Percentiles rank a stretch among this genome's conserved stretches.
These are phyloP conservation scores for Sinosuthora webbiana DNA, from an alignment of 2,113 vertebrate species.

Conservation along the genomic window DNA sequence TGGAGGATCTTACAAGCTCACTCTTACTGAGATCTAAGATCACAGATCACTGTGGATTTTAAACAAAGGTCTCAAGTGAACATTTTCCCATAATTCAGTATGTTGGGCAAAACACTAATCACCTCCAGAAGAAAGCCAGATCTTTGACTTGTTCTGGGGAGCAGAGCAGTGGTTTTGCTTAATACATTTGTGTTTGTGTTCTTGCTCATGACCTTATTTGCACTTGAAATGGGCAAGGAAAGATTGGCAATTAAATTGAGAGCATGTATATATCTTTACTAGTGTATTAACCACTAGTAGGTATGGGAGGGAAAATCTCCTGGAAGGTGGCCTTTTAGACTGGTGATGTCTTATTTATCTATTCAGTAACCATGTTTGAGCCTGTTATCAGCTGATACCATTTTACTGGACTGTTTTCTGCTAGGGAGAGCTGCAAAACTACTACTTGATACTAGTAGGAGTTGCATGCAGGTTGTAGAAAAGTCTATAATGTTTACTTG, in stretches of 20 bases:
- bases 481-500: slow-evolving; percentile 55
- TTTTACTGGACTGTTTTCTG: slow-evolving; percentile 38
- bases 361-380: neutral
- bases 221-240: slow-evolving; percentile 40
- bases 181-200: slow-evolving; percentile 9
- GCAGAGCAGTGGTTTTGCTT: slow-evolving; percentile 24
- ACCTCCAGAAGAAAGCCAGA: neutral
- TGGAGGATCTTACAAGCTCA: slow-evolving; percentile 90
- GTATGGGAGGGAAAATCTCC: neutral
- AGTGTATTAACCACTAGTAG: slow-evolving; percentile 38
- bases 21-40: slow-evolving; percentile 92
- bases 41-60: neutral
- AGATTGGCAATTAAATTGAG: neutral
- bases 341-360: slow-evolving; percentile 27
- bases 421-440: slow-evolving; percentile 10
- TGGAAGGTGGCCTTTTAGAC: slow-evolving; percentile 42
- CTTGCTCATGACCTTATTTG: slow-evolving; percentile 36
- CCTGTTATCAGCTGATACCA: neutral
- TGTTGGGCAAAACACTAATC: neutral
- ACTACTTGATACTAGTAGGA: neutral
- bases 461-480: slow-evolving; percentile 29
- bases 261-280: slow-evolving; percentile 10
- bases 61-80: slow-evolving; percentile 10
- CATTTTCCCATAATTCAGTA: neutral
- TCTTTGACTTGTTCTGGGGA: slow-evolving; percentile 34